Percentiles rank a stretch among this genome's conserved stretches.
These are phyloP conservation scores for Apotomis capreana DNA, from an alignment of 2,888 invertebrate species.

Conservation along the genomic window DNA sequence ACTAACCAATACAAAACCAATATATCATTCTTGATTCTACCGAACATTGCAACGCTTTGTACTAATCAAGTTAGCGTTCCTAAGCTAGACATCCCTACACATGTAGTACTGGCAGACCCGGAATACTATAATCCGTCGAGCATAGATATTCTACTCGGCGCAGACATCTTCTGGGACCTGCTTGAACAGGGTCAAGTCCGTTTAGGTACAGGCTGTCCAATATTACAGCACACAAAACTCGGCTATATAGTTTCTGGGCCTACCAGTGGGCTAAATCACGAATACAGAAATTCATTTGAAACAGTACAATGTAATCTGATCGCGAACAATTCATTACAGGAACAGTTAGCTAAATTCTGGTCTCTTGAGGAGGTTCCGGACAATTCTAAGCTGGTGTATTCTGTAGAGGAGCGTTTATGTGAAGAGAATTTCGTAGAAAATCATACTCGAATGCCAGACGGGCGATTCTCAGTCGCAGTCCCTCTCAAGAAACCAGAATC, in stretches of 20 bases:
- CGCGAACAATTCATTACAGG: too few relatives aligned
- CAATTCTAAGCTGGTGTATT: too few relatives aligned
- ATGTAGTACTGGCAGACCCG: slow-evolving; percentile 19
- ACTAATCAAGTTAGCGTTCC: slow-evolving; percentile 5
- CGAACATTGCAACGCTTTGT: slow-evolving; percentile 22
- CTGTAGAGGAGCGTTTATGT: too few relatives aligned
- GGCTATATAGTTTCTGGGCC: slow-evolving; percentile 23
- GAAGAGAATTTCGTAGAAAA: too few relatives aligned
- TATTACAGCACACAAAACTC: slow-evolving; percentile 18
- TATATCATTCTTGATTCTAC: slow-evolving; percentile 15
- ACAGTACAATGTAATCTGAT: too few relatives aligned
- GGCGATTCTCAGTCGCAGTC: slow-evolving; percentile 29
- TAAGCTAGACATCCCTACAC: slow-evolving; percentile 20
- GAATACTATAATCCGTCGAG: slow-evolving; percentile 14
- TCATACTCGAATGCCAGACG: slow-evolving; percentile 20
- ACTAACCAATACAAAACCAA: slow-evolving; percentile 10
- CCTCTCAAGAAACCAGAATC: slow-evolving; percentile 33
- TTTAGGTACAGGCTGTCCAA: slow-evolving; percentile 11
- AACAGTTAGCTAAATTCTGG: too few relatives aligned
- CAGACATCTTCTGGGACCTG: slow-evolving; percentile 24
- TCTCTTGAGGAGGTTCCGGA: too few relatives aligned
- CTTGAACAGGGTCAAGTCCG: slow-evolving; percentile 17
- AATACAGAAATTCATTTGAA: not conserved
- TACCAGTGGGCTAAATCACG: slow-evolving; percentile 8
- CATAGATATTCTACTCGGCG: slow-evolving; percentile 22